These are phyloP conservation scores for Dallia pectoralis DNA, from an alignment of 2,797 vertebrate species.

Conservation along the genomic window DNA sequence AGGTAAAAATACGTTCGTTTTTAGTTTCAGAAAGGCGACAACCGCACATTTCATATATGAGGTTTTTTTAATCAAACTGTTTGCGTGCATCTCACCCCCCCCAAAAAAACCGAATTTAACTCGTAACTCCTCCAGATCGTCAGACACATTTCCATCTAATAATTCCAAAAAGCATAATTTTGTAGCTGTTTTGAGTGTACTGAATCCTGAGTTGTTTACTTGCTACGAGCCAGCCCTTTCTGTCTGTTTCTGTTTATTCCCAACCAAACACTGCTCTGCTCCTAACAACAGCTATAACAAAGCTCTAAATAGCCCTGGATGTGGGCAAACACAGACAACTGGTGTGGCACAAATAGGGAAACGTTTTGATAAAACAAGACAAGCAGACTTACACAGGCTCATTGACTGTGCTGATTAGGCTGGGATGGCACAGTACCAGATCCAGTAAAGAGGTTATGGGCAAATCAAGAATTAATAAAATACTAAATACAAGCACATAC, in stretches of 20 bases:
- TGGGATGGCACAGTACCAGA: background rate
- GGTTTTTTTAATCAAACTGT: slow-evolving; percentile 23
- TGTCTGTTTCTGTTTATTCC: slow-evolving; percentile 45
- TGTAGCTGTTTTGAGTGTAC: background rate
- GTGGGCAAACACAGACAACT: background rate
- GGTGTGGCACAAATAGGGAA: background rate
- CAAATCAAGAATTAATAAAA: too few species aligned
- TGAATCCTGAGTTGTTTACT: slow-evolving; percentile 16
- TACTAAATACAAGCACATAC: too few species aligned
- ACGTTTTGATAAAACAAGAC: background rate
- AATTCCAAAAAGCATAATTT: background rate
- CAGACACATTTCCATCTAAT: background rate
- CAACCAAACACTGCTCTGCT: background rate
- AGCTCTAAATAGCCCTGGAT: slow-evolving; percentile 12
- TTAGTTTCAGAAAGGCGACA: slow-evolving; percentile 14
- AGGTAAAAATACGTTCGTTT: slow-evolving; percentile 25
- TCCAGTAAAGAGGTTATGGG: too few species aligned
- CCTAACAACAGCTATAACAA: background rate
- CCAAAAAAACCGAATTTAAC: background rate
- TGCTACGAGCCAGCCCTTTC: slow-evolving; percentile 36
- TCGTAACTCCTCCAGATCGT: background rate
- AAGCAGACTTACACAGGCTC: background rate
- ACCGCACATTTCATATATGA: slow-evolving; percentile 19
- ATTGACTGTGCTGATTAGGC: background rate
- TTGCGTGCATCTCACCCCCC: background rate